phyloP scores from a whole-genome alignment of 23 tunicate genomes.

The Halocynthia roretzi region DNA sequence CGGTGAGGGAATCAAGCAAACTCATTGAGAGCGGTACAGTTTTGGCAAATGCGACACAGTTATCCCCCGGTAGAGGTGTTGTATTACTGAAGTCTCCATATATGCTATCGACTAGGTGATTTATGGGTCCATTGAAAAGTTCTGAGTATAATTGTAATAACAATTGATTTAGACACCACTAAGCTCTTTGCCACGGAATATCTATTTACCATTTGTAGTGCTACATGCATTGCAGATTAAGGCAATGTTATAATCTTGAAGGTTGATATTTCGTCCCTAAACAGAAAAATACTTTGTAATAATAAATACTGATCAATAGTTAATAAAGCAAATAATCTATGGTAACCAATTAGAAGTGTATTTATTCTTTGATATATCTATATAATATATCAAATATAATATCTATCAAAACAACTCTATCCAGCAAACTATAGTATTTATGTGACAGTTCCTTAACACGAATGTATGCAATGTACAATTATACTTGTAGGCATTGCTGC shows the following conservation, averaged over 20 bases:
- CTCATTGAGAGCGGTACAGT: constrained; percentile 56
- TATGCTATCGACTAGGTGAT: constrained; percentile 49
- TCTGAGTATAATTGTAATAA: constrained; percentile 15
- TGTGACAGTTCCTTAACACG: neutral
- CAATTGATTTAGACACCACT: neutral
- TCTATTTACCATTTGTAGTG: constrained; percentile 40
- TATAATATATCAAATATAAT: neutral
- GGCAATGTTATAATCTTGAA: constrained; percentile 48
- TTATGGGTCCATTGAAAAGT: constrained; percentile 36
- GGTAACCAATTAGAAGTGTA: neutral
- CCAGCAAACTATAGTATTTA: neutral
- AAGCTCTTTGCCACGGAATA: neutral
- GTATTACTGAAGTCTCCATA: constrained; percentile 44
- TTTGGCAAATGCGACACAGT: constrained; percentile 60
- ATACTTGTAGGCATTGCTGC: constrained; percentile 38
- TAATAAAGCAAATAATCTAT: neutral
- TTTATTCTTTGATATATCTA: no score
- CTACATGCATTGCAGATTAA: constrained; percentile 80
- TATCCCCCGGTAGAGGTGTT: constrained; percentile 35
- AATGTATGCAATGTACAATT: neutral
- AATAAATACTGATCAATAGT: neutral
- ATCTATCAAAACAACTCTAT: no score
- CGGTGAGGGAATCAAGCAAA: constrained; percentile 83
- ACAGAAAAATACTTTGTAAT: neutral
- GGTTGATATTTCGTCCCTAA: constrained; percentile 16